Base-by-base conservation (phyloP, 1,140 invertebrate genomes). In the Rhyacophila brunnea region DNA sequence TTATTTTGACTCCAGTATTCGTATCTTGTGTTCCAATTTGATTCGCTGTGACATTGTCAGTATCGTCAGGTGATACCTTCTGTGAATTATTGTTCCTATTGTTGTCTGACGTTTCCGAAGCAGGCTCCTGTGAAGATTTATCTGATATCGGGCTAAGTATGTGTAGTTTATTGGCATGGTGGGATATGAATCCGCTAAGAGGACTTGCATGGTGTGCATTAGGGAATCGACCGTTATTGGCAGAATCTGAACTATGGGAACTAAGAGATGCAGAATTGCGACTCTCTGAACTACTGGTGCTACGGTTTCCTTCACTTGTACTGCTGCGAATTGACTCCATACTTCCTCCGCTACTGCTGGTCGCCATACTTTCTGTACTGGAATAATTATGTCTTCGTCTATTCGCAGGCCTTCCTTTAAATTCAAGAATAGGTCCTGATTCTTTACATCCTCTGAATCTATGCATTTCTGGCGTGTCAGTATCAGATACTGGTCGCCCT, bases 101-200 rank as follows among this genome's bases (percentile, higher is more conserved):
- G 68, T 87, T 88, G 60, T 90, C 88, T 9, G 87, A 88, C 1
- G 85, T 86, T 67, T 90, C 88, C 1, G 87, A 88, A 11, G 84
- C 86, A 10, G 89, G 90, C 68, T 93, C 91, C 68, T 92, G 88
- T 1, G 89, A 90, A n/a, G 90, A 92, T 70, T 93, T 93, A 72
- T 93, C 91, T 19, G 90, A 93, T 66, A 93, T 94, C 5, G 91
- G 91, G 52, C 90, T 93, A 11, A 94, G 79, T 66, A 93, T 91
- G 69, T 92, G 89, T 60, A 92, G 71, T 69, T 92, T 91, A 68
- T 81, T 83, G 7, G 84, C 81, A 68, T 88, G 85, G 59, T 85
- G 81, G 13, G 83, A 80, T 15, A 82, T 71, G 66, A 86, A 88
- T 43, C 82, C 85, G 58, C 84, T 81, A 58, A 85, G 68, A 58